Evolutionary conservation across 2,797 vertebrate genomes (phyloP).

Genomic region (Pelochelys cantorii): DNA sequence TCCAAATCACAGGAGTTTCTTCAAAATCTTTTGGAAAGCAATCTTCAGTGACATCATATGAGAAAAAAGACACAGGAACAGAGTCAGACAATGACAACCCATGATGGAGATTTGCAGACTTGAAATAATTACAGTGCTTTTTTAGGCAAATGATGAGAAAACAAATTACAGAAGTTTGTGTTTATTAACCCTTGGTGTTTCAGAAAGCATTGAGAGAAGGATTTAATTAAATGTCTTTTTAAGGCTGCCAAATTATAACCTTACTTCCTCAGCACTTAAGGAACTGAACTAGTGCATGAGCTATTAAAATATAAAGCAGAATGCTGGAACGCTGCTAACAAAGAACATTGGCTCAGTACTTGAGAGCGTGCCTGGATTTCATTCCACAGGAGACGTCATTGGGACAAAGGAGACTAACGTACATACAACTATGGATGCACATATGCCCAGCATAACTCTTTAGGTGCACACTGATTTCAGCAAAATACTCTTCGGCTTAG

Average conservation of each 20-base stretch:
- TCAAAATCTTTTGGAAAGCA: not conserved
- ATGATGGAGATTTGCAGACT: not conserved
- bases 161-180: not conserved
- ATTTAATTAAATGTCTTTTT: not conserved
- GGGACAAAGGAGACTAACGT: not conserved
- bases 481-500: not conserved
- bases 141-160: not conserved
- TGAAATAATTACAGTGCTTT: not conserved
- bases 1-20: not conserved
- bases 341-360: not conserved
- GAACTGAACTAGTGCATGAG: conserved; percentile 42
- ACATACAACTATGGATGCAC: not conserved
- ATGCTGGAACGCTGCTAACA: not conserved
- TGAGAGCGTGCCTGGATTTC: not conserved
- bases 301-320: conserved; percentile 8
- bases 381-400: not conserved
- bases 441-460: conserved; percentile 2
- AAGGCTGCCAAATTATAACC: not conserved
- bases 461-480: not conserved
- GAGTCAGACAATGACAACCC: accelerated
- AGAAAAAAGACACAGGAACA: not conserved
- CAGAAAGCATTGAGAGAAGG: not conserved
- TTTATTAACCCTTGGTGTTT: not conserved
- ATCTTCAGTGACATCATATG: not conserved
- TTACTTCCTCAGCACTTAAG: not conserved